Base-by-base conservation (phyloP, 2,888 invertebrate species). In the Helicoverpa assulta region DNA sequence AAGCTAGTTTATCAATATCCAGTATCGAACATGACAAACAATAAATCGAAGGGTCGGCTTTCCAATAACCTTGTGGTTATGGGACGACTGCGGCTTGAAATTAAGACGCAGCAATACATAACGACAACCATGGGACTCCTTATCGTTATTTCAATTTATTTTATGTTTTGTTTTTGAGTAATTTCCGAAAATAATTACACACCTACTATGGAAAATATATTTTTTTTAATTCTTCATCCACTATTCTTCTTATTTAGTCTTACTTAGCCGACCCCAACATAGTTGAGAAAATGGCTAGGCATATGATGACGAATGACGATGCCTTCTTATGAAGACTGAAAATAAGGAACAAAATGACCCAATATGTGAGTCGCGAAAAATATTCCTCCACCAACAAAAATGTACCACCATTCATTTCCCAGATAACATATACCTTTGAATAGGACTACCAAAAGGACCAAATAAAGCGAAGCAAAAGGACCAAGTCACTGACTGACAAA, bases 401-500 rank as follows among this genome's bases (percentile, higher is more conserved):
- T 21, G 10, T 40, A 10, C 21, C 7, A 33, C 18, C 5, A 33
- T 7, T 12, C 14, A 26, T 54, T 58, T 19, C 5, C 10, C 19
- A 43, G n/a, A 40, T 56, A 43, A n/a, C 33, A 56, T 43, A 21
- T 47, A 8, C 5, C 16, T 43, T 56, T 26, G 16, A 50, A 8
- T 2, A 50, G 14, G 37, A 54, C 4, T 16, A 12, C 14, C 18
- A n/a, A 55, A 60, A 66, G 29, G 37, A 57, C 16, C 18, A 53
- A 70, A 53, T 57, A 53, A 61, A 70, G 19, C 10, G 21, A 7
- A 12, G 10, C 12, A 1, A 71, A 57, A 76, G 55, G 29, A 74
- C 75, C 54, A 29, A 75, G 62, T 74, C 62, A 63, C 55, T 63
- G 33, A 68, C 74, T 60, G 76, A 68, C 62, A 12, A 59, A 50